phyloP scores from a whole-genome alignment of 2,888 invertebrate species.

The Ephialtes manifestator region DNA sequence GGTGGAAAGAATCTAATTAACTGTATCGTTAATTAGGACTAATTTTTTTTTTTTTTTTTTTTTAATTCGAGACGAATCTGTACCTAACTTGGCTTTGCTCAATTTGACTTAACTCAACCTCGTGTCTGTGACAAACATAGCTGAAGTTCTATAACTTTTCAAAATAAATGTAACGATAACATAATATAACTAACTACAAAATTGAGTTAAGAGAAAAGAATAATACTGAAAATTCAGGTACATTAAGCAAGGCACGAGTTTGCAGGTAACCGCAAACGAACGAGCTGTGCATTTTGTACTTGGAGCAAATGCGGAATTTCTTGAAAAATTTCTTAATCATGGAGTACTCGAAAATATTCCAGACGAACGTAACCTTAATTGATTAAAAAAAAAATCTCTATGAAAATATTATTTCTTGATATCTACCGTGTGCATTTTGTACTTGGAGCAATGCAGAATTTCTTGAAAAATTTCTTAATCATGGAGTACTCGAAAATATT shows the following conservation, averaged over 20 bases:
- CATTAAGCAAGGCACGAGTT: not conserved
- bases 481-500: not conserved
- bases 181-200: not conserved
- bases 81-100: too few relatives aligned
- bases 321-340: not conserved
- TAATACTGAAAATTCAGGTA: not conserved
- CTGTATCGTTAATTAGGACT: too few relatives aligned
- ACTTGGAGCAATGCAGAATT: not conserved
- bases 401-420: slow-evolving; percentile 1
- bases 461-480: not conserved
- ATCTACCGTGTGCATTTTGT: slow-evolving; percentile 2
- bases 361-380: not conserved
- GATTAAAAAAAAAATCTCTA: not conserved
- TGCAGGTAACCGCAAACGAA: not conserved
- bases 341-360: not conserved
- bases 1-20: too few relatives aligned
- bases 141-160: too few relatives aligned
- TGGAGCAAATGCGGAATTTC: not conserved
- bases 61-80: too few relatives aligned
- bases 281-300: not conserved
- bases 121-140: too few relatives aligned
- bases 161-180: not conserved
- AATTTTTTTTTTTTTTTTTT: not conserved
- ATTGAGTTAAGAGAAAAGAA: not conserved
- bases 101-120: too few relatives aligned